A percentile compares a stretch with the other conserved stretches of the same genome.
Evolutionary conservation across 1,140 invertebrate species (phyloP).

Genomic region (Geopemphigus sp.): DNA sequence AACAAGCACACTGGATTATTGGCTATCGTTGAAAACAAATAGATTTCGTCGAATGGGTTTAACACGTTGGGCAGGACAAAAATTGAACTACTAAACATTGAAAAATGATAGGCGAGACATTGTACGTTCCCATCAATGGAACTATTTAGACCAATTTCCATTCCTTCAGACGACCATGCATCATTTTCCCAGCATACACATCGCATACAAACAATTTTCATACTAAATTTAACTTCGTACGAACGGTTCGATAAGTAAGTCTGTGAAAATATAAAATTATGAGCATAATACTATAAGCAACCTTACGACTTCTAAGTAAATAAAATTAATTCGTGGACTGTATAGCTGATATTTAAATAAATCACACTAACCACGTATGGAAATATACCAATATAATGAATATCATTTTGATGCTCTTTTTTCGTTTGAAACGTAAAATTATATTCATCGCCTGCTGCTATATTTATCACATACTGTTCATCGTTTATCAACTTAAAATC

Average conservation of each 20-base stretch:
- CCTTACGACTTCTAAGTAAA: no score
- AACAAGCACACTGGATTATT: constrained; percentile 47
- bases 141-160: constrained; percentile 1
- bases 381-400: constrained; percentile 42
- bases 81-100: constrained; percentile 28
- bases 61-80: constrained; percentile 23
- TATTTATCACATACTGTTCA: not conserved
- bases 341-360: not conserved
- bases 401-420: not conserved
- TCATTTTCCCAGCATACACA: not conserved
- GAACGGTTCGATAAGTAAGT: not conserved
- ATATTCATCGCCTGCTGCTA: not conserved
- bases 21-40: constrained; percentile 46
- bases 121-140: not conserved
- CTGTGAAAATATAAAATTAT: not conserved
- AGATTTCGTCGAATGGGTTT: constrained; percentile 48
- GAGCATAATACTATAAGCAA: no score
- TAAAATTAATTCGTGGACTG: no score
- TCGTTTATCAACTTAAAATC: not conserved
- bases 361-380: not conserved
- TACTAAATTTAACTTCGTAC: not conserved
- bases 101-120: constrained; percentile 34
- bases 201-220: not conserved
- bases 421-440: not conserved
- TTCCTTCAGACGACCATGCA: not conserved